These are phyloP conservation scores for Phrynocephalus vlangalii DNA, from an alignment of 2,797 vertebrate species.

Conservation along the genomic window DNA sequence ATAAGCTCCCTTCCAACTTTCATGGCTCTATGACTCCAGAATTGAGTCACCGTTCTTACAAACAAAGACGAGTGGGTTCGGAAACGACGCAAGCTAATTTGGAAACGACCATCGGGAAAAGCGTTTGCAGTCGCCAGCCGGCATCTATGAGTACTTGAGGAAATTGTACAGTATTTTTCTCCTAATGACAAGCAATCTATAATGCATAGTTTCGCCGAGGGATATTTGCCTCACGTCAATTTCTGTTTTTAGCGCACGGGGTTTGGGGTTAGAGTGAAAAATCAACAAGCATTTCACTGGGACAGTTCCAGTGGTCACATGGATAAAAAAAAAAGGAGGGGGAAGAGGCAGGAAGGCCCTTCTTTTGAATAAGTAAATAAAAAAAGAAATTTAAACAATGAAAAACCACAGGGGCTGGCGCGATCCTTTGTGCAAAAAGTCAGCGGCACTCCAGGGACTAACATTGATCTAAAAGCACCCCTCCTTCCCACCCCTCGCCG, in stretches of 20 bases:
- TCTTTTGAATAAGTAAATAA: constrained; percentile 68
- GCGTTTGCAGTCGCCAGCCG: no score
- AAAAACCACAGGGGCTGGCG: constrained; percentile 77
- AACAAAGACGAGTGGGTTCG: no score
- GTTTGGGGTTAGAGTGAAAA: not conserved
- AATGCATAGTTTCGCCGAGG: no score
- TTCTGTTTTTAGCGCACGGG: not conserved
- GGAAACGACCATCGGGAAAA: no score
- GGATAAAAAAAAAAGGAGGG: constrained; percentile 9
- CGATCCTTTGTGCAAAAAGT: constrained; percentile 82
- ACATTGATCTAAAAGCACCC: constrained; percentile 89
- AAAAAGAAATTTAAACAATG: not conserved
- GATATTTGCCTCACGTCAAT: not conserved
- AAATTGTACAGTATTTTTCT: no score
- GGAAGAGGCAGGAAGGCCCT: constrained; percentile 19
- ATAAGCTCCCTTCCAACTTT: no score
- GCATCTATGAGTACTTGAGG: no score
- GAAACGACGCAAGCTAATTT: no score
- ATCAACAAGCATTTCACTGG: not conserved
- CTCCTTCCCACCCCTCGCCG: constrained; percentile 52
- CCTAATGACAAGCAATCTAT: no score
- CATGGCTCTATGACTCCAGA: no score
- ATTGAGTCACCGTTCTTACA: no score
- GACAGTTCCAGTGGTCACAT: constrained; percentile 45
- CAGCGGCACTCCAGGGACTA: constrained; percentile 78